Percentiles rank a stretch among this genome's conserved stretches.
phyloP scores from a whole-genome alignment of 2,888 invertebrate species.

The Nysson spinosus region DNA sequence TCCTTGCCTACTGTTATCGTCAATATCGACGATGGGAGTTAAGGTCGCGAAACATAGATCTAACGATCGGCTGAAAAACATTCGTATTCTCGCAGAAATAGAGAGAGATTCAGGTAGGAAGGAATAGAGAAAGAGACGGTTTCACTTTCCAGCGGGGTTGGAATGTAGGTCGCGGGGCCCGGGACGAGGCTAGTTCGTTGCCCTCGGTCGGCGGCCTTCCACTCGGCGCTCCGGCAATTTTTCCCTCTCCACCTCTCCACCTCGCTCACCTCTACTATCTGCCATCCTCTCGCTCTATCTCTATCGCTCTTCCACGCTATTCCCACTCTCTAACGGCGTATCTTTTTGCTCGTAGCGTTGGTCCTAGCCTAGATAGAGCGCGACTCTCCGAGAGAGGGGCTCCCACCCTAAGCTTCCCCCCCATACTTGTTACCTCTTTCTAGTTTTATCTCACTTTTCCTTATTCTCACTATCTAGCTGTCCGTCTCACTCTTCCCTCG shows the following conservation, averaged over 20 bases:
- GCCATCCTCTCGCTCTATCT: constrained; percentile 25
- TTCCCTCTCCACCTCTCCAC: constrained; percentile 32
- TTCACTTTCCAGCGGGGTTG: constrained; percentile 76
- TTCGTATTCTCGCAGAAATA: constrained; percentile 37
- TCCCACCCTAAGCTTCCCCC: constrained; percentile 47
- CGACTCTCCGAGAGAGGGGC: constrained; percentile 47
- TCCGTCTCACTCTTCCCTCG: constrained; percentile 47
- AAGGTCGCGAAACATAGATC: no score
- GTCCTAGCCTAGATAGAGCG: constrained; percentile 63
- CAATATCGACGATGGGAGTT: no score
- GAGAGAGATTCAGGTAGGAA: constrained; percentile 54
- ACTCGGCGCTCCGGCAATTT: constrained; percentile 74
- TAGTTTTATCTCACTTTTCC: no score
- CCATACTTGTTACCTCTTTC: no score
- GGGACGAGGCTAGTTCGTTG: constrained; percentile 81
- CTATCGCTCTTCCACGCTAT: constrained; percentile 24
- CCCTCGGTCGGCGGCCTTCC: constrained; percentile 80
- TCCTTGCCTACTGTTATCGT: no score
- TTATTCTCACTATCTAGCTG: constrained; percentile 28
- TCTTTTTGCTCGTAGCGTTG: constrained; percentile 43
- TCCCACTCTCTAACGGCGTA: constrained; percentile 28
- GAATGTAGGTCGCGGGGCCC: constrained; percentile 78
- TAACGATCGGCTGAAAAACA: constrained; percentile 35
- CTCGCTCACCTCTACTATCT: constrained; percentile 1
- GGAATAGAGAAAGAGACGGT: constrained; percentile 72